phyloP scores from a whole-genome alignment of 2,888 invertebrate species.

The Drosophila imparisetae region DNA sequence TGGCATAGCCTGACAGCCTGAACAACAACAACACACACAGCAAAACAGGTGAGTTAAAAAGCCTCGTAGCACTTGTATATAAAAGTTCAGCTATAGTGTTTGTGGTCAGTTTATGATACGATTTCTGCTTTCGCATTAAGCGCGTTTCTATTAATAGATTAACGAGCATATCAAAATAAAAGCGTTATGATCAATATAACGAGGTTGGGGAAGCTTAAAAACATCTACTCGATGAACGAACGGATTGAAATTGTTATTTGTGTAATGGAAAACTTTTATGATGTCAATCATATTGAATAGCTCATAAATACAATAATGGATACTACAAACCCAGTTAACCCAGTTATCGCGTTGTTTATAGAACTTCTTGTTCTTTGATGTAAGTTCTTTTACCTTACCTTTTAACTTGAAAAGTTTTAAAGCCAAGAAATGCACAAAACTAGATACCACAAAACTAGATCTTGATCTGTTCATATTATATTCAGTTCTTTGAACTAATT shows the following conservation, averaged over 20 bases:
- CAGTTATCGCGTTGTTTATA: neutral
- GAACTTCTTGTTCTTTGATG: neutral
- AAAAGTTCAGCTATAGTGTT: neutral
- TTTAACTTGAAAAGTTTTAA: neutral
- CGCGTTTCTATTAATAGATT: slow-evolving; percentile 4
- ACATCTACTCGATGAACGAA: too few species aligned
- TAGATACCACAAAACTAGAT: neutral
- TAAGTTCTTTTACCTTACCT: neutral
- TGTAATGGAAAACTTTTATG: neutral
- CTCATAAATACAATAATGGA: neutral
- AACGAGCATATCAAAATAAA: neutral
- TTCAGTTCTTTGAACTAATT: neutral
- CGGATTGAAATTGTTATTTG: neutral
- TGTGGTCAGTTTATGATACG: neutral
- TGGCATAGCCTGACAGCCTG: slow-evolving; percentile 43
- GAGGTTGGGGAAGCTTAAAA: too few species aligned
- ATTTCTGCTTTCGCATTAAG: neutral
- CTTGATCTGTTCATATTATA: neutral
- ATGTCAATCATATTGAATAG: neutral
- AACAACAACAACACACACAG: slow-evolving; percentile 29
- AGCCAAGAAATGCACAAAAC: neutral
- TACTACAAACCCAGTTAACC: neutral
- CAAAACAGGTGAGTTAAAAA: slow-evolving; percentile 55
- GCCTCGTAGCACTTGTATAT: neutral
- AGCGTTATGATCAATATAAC: too few species aligned